phyloP scores from a whole-genome alignment of 2,888 invertebrate genomes.

The Anthoptus insignis region DNA sequence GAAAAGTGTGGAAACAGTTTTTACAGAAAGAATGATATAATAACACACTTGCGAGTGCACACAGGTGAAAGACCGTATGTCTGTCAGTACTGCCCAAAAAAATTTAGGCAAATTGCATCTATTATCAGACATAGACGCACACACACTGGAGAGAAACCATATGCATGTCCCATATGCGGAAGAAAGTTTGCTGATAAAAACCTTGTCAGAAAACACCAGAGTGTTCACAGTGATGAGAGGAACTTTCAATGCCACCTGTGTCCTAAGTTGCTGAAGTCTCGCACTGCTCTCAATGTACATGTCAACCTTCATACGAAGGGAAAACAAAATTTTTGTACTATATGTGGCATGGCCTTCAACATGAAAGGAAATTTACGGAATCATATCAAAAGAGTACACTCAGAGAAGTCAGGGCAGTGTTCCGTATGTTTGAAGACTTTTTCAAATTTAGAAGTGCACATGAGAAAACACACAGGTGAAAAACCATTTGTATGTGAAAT shows the following conservation, averaged over 20 bases:
- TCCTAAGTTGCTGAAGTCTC: conserved; percentile 81
- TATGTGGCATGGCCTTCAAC: conserved; percentile 81
- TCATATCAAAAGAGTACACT: conserved; percentile 85
- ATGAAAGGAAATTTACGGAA: conserved; percentile 85
- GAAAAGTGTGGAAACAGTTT: conserved; percentile 79
- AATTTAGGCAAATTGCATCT: conserved; percentile 73
- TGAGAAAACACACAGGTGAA: conserved; percentile 87
- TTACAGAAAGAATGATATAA: conserved; percentile 71
- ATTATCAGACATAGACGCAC: conserved; percentile 73
- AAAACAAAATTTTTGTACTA: conserved; percentile 74
- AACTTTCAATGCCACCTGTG: conserved; percentile 86
- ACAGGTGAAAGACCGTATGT: conserved; percentile 74
- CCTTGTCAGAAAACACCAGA: conserved; percentile 69
- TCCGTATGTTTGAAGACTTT: conserved; percentile 83
- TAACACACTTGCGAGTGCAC: conserved; percentile 74
- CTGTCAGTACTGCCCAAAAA: conserved; percentile 69
- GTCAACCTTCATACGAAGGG: conserved; percentile 73
- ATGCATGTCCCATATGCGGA: conserved; percentile 68
- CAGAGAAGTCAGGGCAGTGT: conserved; percentile 85
- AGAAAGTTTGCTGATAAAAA: conserved; percentile 71
- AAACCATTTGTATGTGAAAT: conserved; percentile 73
- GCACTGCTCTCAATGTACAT: conserved; percentile 81
- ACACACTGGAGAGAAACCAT: conserved; percentile 80
- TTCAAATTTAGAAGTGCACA: conserved; percentile 84
- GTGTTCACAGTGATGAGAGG: conserved; percentile 80